A percentile compares a stretch with the other conserved stretches of the same genome.
phyloP scores from a whole-genome alignment of 1,140 invertebrate species.

The Ericerus pela region DNA sequence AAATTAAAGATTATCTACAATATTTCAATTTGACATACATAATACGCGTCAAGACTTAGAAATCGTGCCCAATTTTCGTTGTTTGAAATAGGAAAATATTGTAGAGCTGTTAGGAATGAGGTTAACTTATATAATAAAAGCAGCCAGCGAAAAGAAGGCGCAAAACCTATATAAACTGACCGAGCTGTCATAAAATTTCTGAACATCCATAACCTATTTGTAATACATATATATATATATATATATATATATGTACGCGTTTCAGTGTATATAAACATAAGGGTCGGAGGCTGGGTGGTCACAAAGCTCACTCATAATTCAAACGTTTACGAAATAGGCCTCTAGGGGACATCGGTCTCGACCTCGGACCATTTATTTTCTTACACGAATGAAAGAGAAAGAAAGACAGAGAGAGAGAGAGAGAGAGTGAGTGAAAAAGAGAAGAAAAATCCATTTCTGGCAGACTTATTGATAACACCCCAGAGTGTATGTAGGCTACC shows the following conservation, averaged over 20 bases:
- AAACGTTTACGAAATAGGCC: constrained; percentile 2
- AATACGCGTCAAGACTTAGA: too few species aligned
- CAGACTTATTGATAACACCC: constrained; percentile 9
- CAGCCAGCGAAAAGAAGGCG: too few species aligned
- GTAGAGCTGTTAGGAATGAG: not conserved
- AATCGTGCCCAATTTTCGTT: too few species aligned
- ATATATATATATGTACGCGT: too few species aligned
- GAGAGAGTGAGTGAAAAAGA: too few species aligned
- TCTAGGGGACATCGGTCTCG: not conserved
- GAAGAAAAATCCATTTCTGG: constrained; percentile 11
- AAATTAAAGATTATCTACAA: too few species aligned
- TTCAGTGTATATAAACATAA: too few species aligned
- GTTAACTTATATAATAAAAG: not conserved
- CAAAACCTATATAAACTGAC: constrained; percentile 6
- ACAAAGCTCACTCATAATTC: constrained; percentile 3
- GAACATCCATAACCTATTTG: constrained; percentile 9
- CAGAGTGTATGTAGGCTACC: constrained; percentile 11
- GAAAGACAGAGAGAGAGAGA: too few species aligned
- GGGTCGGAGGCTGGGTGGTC: too few species aligned
- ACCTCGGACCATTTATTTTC: constrained; percentile 7
- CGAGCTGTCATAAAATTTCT: constrained; percentile 12
- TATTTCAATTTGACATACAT: too few species aligned
- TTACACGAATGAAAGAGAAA: too few species aligned
- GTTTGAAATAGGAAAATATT: not conserved
- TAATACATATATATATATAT: constrained; percentile 1